Percentiles rank a stretch among this genome's conserved stretches.
These are phyloP conservation scores for Orthochromis malagaraziensis DNA, from an alignment of 2,113 vertebrate species.

Conservation along the genomic window DNA sequence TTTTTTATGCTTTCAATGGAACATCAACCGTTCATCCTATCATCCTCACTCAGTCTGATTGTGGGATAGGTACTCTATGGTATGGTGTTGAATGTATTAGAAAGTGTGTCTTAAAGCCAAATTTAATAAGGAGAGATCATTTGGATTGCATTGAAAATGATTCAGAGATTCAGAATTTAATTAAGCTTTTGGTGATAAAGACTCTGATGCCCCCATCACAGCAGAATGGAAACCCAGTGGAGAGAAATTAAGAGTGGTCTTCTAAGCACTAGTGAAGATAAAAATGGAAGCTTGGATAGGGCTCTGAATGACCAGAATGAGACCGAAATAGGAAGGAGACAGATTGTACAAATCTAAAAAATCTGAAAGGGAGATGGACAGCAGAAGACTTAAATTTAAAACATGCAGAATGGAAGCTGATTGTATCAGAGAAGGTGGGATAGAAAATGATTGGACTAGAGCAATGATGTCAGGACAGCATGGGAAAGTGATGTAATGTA, in stretches of 20 bases:
- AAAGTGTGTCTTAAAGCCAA: neutral
- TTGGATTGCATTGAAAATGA: neutral
- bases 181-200: neutral
- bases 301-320: neutral
- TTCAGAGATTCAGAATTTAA: neutral
- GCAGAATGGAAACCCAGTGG: neutral
- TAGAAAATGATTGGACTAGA: neutral
- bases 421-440: neutral
- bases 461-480: neutral
- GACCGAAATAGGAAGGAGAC: neutral
- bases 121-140: neutral
- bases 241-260: neutral
- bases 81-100: neutral
- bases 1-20: neutral
- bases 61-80: neutral
- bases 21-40: neutral
- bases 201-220: neutral
- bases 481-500: neutral
- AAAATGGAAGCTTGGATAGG: neutral
- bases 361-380: neutral
- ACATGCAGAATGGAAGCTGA: neutral
- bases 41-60: neutral
- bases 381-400: neutral
- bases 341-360: neutral
- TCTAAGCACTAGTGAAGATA: neutral